These are phyloP conservation scores for Leptura quadrifasciata DNA, from an alignment of 2,888 invertebrate genomes.

Conservation along the genomic window DNA sequence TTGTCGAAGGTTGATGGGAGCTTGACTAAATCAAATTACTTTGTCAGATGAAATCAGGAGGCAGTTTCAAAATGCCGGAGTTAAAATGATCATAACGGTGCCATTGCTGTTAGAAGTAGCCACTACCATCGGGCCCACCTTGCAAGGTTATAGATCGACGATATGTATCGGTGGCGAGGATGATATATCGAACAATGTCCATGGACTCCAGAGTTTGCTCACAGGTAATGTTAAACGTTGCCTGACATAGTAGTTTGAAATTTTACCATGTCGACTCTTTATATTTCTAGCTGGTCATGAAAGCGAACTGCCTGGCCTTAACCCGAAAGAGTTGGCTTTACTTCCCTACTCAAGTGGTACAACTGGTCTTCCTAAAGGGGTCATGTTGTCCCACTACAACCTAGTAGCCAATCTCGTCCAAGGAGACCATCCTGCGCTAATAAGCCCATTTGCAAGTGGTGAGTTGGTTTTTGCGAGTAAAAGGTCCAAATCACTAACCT, in stretches of 20 bases:
- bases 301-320: slow-evolving; percentile 73
- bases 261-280: not conserved
- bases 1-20: not conserved
- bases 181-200: slow-evolving; percentile 72
- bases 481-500: too few species aligned
- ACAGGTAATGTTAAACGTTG: slow-evolving; percentile 47
- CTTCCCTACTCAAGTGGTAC: slow-evolving; percentile 85
- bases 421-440: slow-evolving; percentile 66
- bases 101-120: slow-evolving; percentile 79
- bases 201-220: slow-evolving; percentile 71
- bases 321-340: slow-evolving; percentile 76
- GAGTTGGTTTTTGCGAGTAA: slow-evolving; percentile 36
- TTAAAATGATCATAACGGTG: slow-evolving; percentile 80
- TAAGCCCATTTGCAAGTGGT: slow-evolving; percentile 62
- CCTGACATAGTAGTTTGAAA: not conserved
- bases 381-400: slow-evolving; percentile 84
- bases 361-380: slow-evolving; percentile 89
- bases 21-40: slow-evolving; percentile 8
- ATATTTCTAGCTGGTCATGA: slow-evolving; percentile 65
- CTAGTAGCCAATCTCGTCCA: slow-evolving; percentile 74
- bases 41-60: slow-evolving; percentile 79
- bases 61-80: slow-evolving; percentile 80
- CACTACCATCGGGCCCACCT: slow-evolving; percentile 75
- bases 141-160: slow-evolving; percentile 78
- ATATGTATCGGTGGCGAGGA: slow-evolving; percentile 80